Percentiles rank a stretch among this genome's conserved stretches.
phyloP scores from a whole-genome alignment of 1,140 invertebrate genomes.

The Plutomurus gul region DNA sequence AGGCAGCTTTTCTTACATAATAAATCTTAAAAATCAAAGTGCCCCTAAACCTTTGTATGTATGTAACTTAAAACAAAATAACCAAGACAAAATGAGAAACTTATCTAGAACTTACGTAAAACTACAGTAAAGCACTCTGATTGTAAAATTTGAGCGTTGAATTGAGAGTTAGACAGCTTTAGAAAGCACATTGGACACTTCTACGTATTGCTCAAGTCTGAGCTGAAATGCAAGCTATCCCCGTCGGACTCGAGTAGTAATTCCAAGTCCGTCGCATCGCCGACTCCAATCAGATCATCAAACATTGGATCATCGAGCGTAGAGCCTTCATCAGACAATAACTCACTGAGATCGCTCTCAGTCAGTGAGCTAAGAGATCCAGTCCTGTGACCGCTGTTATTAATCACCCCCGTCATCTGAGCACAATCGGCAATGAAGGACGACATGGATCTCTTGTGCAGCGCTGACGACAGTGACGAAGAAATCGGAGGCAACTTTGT shows the following conservation, averaged over 20 bases:
- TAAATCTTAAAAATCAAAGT: no score
- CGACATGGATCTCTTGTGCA: conserved; percentile 35
- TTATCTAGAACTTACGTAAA: no score
- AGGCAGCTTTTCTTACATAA: no score
- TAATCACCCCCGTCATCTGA: conserved; percentile 27
- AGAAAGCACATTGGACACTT: no score
- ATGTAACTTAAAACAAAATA: no score
- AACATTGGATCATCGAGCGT: conserved; percentile 55
- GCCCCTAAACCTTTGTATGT: no score
- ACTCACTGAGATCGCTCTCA: conserved; percentile 54
- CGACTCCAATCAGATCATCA: conserved; percentile 54
- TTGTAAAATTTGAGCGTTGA: no score
- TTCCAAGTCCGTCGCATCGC: conserved; percentile 57
- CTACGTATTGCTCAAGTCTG: conserved; percentile 39
- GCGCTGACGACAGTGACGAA: conserved; percentile 35
- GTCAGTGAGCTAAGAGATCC: conserved; percentile 53
- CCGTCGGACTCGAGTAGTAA: conserved; percentile 61
- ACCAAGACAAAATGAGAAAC: no score
- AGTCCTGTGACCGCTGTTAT: conserved; percentile 38
- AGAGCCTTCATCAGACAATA: conserved; percentile 55
- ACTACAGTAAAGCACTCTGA: no score
- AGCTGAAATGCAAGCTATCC: conserved; percentile 49
- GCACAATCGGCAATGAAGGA: conserved; percentile 44
- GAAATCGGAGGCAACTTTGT: conserved; percentile 43
- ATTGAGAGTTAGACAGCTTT: no score